Evolutionary conservation across 2,113 vertebrate species (phyloP), one percentile per base, ranked within the genome.

Genomic region (Scalopus aquaticus): DNA sequence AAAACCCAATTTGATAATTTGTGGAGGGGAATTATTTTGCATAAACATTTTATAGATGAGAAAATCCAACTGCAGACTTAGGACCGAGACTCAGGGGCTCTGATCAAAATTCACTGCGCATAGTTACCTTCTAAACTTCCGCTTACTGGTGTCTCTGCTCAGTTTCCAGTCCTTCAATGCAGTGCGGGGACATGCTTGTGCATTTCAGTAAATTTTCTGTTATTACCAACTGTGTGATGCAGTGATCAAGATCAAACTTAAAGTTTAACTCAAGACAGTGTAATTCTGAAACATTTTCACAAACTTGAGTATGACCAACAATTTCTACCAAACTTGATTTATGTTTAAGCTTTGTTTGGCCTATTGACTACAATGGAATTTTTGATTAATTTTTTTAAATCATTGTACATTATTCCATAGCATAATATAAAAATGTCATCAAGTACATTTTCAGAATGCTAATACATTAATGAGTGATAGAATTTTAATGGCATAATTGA

Each of bases 401-500:
- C 79, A 35, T 49, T 85, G 22, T 87, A 49, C 64, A 72, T 91
- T 85, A 35, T 87, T 95, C 82, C 79, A 70, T 35, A 70, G 10
- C 4, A 12, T 79, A 15, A 58, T 65, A 91, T 82, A 88, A 96
- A 93, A 74, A 88, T 37, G 8, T 67, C 12, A 80, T 42, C 15
- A 90, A 84, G 15, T 81, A 15, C 28, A 19, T 93, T 96, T 97
- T 80, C 87, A 42, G 65, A 92, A 89, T 30, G 94, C 83, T 56
- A 93, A 74, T 37, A 84, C 12, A 3, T 9, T 87, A 94, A 67
- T 77, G 86, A 96, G 84, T 90, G 69, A 69, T 92, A n/a, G 58
- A 77, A 77, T 82, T 93, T 92, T 94, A 60, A 78, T 72, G 73
- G 74, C 88, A 49, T 90, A 97, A 94, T 92, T 96, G 91, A 92